Percentiles rank a stretch among this genome's conserved stretches.
These are phyloP conservation scores for Butastur rufipennis DNA, from an alignment of 2,113 vertebrate genomes.

Conservation along the genomic window DNA sequence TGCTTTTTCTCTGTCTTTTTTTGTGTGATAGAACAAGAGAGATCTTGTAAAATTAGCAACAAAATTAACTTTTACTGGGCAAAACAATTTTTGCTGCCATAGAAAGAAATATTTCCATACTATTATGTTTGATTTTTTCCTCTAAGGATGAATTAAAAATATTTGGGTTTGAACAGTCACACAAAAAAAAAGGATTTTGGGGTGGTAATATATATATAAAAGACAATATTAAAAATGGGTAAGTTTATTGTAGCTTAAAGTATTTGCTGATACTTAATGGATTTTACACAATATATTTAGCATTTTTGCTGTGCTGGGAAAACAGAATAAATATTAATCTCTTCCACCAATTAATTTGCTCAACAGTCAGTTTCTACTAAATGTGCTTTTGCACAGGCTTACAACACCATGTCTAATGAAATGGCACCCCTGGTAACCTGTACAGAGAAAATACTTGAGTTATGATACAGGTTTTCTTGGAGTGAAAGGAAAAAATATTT, in stretches of 20 bases:
- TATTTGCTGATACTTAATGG: slow-evolving; percentile 27
- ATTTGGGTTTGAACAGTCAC: background rate
- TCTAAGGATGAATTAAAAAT: background rate
- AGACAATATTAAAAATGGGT: background rate
- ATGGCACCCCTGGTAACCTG: slow-evolving; percentile 4
- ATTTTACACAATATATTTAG: slow-evolving; percentile 45
- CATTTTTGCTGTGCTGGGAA: slow-evolving; percentile 30
- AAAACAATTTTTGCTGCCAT: background rate
- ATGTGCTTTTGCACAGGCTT: slow-evolving; percentile 39
- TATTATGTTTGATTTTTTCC: background rate
- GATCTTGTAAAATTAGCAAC: background rate
- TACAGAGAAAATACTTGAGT: background rate
- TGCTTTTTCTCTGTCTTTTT: background rate
- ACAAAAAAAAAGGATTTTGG: background rate
- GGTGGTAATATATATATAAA: background rate
- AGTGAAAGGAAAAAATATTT: background rate
- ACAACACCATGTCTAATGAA: slow-evolving; percentile 30
- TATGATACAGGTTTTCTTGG: background rate
- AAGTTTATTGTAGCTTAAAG: slow-evolving; percentile 3
- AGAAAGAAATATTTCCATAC: background rate
- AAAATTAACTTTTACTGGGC: background rate
- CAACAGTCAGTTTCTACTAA: slow-evolving; percentile 51
- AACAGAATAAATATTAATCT: slow-evolving; percentile 67
- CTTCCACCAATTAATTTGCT: slow-evolving; percentile 58
- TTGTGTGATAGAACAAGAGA: background rate